A percentile compares a stretch with the other conserved stretches of the same genome.
phyloP scores from a whole-genome alignment of 2,797 vertebrate genomes.

The Gallinago nigripennis region DNA sequence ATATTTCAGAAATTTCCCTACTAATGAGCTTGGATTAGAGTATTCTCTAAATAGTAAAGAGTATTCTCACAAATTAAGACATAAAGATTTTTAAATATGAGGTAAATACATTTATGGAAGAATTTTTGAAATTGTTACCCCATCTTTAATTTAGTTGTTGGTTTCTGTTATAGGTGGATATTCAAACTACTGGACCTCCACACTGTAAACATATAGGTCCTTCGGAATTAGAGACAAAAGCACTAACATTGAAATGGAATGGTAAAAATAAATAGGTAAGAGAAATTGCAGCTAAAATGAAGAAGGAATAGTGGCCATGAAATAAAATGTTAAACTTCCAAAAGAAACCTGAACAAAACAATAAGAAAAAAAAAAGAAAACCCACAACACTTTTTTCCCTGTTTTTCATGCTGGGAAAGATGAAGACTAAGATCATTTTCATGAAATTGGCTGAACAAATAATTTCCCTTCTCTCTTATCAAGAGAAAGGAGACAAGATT shows the following conservation, averaged over 20 bases:
- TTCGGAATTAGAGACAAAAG: not conserved
- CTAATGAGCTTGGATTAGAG: not conserved
- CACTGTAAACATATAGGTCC: not conserved
- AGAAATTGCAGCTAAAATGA: not conserved
- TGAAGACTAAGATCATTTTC: not conserved
- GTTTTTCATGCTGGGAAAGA: not conserved
- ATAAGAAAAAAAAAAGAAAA: not conserved
- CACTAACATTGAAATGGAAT: not conserved
- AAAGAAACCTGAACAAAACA: not conserved
- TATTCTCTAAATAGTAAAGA: not conserved
- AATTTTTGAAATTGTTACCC: not conserved
- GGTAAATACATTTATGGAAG: not conserved
- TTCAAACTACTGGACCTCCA: not conserved
- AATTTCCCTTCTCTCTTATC: not conserved
- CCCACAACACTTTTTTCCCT: not conserved
- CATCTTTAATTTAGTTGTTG: not conserved
- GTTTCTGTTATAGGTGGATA: not conserved
- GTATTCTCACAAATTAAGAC: not conserved
- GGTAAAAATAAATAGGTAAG: not conserved
- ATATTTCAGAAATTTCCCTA: not conserved
- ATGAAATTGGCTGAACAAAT: not conserved
- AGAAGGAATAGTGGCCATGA: not conserved
- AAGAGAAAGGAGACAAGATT: not conserved
- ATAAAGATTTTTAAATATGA: not conserved
- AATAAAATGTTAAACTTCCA: not conserved